phyloP scores from a whole-genome alignment of 2,888 invertebrate species.

The Megalurothrips usitatus region DNA sequence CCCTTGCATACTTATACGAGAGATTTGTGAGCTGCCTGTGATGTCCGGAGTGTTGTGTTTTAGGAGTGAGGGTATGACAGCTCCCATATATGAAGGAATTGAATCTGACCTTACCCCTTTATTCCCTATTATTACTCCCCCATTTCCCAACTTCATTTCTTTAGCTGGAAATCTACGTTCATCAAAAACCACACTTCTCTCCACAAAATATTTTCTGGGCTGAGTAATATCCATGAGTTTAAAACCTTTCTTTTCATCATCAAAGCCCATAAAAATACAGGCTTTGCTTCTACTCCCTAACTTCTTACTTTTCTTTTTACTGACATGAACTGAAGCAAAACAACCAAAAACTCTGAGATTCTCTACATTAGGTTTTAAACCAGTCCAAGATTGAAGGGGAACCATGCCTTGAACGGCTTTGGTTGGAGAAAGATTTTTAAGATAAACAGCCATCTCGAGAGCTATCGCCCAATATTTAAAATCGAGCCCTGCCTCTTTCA shows the following conservation, averaged over 20 bases:
- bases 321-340: not conserved
- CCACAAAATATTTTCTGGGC: not conserved
- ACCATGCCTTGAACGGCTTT: slow-evolving; percentile 37
- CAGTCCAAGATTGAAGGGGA: slow-evolving; percentile 39
- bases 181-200: not conserved
- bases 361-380: slow-evolving; percentile 23
- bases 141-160: too few species aligned
- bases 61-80: too few species aligned
- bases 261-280: not conserved
- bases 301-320: not conserved
- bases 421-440: slow-evolving; percentile 41
- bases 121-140: too few species aligned
- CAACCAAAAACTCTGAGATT: not conserved
- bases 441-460: slow-evolving; percentile 41
- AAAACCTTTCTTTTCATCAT: not conserved
- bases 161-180: not conserved
- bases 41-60: too few species aligned
- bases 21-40: too few species aligned
- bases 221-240: not conserved
- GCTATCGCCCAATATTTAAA: too few species aligned
- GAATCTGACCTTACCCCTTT: too few species aligned
- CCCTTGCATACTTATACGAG: too few species aligned
- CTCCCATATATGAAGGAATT: too few species aligned
- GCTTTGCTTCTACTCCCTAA: not conserved
- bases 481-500: too few species aligned